Evolutionary conservation across 2,797 vertebrate species (phyloP).

Genomic region (Menidia menidia): DNA sequence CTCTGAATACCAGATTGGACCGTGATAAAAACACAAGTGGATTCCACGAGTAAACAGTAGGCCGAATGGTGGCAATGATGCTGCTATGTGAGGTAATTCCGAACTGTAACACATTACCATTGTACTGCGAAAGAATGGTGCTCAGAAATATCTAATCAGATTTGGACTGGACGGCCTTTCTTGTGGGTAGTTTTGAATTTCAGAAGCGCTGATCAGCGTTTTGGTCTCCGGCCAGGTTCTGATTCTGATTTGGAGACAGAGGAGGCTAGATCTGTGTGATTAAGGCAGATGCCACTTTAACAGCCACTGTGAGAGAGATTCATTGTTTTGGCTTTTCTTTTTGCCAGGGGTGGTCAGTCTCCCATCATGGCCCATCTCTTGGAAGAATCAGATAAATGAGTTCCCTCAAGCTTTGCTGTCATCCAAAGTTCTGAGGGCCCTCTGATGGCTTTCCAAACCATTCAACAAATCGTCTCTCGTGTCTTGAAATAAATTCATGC

Average conservation of each 20-base stretch:
- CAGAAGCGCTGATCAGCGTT: conserved; percentile 20
- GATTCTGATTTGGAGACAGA: conserved; percentile 52
- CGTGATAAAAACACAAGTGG: conserved; percentile 48
- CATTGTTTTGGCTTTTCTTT: conserved; percentile 27
- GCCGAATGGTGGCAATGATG: conserved; percentile 31
- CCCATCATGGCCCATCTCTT: conserved; percentile 8
- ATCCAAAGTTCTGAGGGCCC: conserved; percentile 39
- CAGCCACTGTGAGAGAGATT: conserved; percentile 9
- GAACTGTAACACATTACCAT: conserved; percentile 25
- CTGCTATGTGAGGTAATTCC: conserved; percentile 37
- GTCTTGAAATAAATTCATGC: conserved; percentile 36
- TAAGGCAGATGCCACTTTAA: conserved; percentile 40
- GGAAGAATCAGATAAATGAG: conserved; percentile 63
- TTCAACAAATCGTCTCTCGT: conserved; percentile 18
- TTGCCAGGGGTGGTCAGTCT: conserved; percentile 13
- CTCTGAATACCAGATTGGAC: conserved; percentile 46
- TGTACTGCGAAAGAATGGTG: conserved; percentile 37
- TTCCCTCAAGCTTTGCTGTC: conserved; percentile 36
- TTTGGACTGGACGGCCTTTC: conserved; percentile 27
- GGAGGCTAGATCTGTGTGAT: conserved; percentile 5
- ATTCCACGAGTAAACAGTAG: conserved; percentile 44
- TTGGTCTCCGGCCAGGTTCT: conserved; percentile 36
- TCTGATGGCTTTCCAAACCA: background rate
- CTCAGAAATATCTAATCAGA: conserved; percentile 42
- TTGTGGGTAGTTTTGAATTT: conserved; percentile 44